Evolutionary conservation across 2,113 vertebrate genomes (phyloP), one percentile per base, ranked within the genome.

Genomic region (Scytalopus superciliaris): DNA sequence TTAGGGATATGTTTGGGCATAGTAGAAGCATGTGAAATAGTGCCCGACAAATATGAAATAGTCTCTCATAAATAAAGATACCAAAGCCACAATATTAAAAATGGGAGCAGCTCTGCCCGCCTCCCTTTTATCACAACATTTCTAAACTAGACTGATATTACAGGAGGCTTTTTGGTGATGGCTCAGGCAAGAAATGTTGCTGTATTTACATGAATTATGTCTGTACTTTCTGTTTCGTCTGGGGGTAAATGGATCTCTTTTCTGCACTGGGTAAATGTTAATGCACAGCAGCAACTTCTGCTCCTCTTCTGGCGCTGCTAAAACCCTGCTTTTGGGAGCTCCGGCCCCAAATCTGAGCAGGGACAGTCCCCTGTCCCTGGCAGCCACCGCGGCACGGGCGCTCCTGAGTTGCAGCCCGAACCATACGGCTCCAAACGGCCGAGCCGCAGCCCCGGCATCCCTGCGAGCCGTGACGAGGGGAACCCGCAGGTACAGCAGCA

Each of bases 401-500:
- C 6, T n/a, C 62, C 16, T 3, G 55, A 30, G 47, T 1, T 60
- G 4, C 59, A 40, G 67, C 63, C 66, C 79, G n/a, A 59, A 22
- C 27, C 33, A 6, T 19, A 22, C 19, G 24, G 11, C 57, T 64
- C 39, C 37, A 4, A 59, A 66, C 49, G 74, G 75, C 22, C 5
- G 2, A 76, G 37, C 31, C 3, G 3, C 39, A 12, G 93, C 90
- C 88, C 47, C 7, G 82, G 79, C 47, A 81, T 59, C 60, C 94
- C 94, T 88, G 57, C 52, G 87, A 87, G 88, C 70, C 74, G 5
- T 87, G 75, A 86, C 85, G 52, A 23, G 42, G 84, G 79, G 84
- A 73, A 14, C 21, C 18, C 40, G 80, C 96, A 59, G 92, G 97
- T 97, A 87, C 40, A 69, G 97, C 84, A 63, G 97, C 96, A 95